Conservation (phyloP, 2,888 invertebrate genomes). For the Drosophila sordidapex region DNA sequence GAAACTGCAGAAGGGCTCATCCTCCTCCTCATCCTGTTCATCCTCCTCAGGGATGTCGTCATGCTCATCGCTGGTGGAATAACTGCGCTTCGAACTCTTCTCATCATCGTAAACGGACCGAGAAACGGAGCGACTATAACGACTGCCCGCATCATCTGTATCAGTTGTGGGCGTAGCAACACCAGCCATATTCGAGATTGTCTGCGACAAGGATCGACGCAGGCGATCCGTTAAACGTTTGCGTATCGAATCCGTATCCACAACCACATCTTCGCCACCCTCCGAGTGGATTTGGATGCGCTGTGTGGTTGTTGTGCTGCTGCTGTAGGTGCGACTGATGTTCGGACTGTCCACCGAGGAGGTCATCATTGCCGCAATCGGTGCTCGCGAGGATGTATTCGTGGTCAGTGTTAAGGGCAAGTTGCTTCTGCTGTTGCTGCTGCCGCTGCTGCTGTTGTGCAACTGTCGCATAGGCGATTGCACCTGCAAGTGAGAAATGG, state of each 20-base stretch:
- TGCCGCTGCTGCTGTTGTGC: slow-evolving; percentile 43
- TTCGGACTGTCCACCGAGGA: slow-evolving; percentile 77
- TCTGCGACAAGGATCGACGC: slow-evolving; percentile 82
- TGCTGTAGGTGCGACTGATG: slow-evolving; percentile 65
- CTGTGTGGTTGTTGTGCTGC: slow-evolving; percentile 75
- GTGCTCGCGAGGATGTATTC: slow-evolving; percentile 69
- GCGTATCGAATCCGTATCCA: slow-evolving; percentile 77
- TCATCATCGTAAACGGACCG: slow-evolving; percentile 84
- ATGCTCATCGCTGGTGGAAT: slow-evolving; percentile 72
- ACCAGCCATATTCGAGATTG: slow-evolving; percentile 65
- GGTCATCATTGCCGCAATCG: slow-evolving; percentile 50
- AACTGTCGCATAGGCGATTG: slow-evolving; percentile 41
- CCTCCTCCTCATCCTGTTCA: slow-evolving; percentile 45
- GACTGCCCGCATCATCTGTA: slow-evolving; percentile 69
- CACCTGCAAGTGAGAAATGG: slow-evolving; percentile 22
- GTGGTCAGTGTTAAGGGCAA: slow-evolving; percentile 77
- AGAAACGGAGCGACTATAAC: slow-evolving; percentile 77
- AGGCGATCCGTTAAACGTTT: slow-evolving; percentile 81
- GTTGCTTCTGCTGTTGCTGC: slow-evolving; percentile 44
- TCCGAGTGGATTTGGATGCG: slow-evolving; percentile 80
- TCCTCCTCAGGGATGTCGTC: slow-evolving; percentile 59
- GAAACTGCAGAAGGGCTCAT: slow-evolving; percentile 75
- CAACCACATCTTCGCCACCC: slow-evolving; percentile 59
- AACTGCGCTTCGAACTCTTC: slow-evolving; percentile 80
- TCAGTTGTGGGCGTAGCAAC: slow-evolving; percentile 62